Evolutionary conservation across 2,888 invertebrate genomes (phyloP), one percentile per base, ranked within the genome.

Genomic region (Stenotaenia linearis): DNA sequence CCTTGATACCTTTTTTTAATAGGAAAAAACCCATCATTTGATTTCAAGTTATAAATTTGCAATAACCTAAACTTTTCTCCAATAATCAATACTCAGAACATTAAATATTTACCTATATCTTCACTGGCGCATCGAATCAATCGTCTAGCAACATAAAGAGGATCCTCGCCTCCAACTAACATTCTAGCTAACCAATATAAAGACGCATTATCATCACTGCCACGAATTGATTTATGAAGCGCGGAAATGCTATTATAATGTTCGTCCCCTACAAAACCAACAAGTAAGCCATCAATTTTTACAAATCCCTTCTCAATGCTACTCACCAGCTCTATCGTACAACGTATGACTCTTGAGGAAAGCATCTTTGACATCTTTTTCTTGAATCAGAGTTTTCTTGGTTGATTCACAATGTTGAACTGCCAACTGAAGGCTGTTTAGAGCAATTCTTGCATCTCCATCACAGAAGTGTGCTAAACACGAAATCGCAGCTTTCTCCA

Each of bases 221-320:
- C 93, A 82, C 94, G 89, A 78, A 95, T 91, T 0, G 93, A 92
- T 86, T 95, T 94, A 84, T 94, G 94, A 82, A 94, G 87, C 0
- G 94, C 94, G 0, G 94, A 94, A 83, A 93, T 91, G 50, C 90
- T 90, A 85, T 94, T 92, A 86, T 93, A 94, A 86, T 94, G 94
- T 84, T 94, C 92, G 77, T 94, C 94, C 9, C 94, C 86, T 81
- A 37, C 0, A 79, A 80, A 77, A 78, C 2, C 25, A n/a, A n/a
- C n/a, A 23, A 74, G 15, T 30, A 74, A 10, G 23, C 3, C 18
- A 1, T n/a, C n/a, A 45, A 45, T 32, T 30, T 69, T 18, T 21
- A n/a, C 28, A 28, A 12, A 1, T 12, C 1, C 1, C 15, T 28
- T 28, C n/a, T 23, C 50, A 9, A 77, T 37, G n/a, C 5, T 77